Base-by-base conservation (phyloP, 2,888 invertebrate species). In the Diabrotica balteata region DNA sequence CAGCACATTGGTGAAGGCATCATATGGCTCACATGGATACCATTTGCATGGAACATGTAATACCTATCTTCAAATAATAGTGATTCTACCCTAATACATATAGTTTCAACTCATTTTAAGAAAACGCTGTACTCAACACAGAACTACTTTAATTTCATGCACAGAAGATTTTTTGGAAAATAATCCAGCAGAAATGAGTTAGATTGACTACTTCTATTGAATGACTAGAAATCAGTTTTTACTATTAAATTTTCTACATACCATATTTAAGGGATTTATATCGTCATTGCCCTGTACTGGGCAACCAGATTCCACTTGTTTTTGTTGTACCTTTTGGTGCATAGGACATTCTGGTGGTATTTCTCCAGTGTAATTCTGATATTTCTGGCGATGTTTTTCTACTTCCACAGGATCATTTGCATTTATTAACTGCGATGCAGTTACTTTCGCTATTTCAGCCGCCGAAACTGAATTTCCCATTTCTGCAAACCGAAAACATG, bases 311-410 rank as follows among this genome's bases (percentile, higher is more conserved):
- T 88, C 87, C 7, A 62, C 59, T 9, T 47, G 32, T 32, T 53
- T 60, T 8, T 71, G 67, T 66, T 67, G 69, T 8, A 78, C 75
- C 79, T 90, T 88, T 72, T 90, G 88, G 79, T 94, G 94, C 93
- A 95, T 93, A 0, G 95, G 95, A 83, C 95, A 95, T 86, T 93
- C 94, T 59, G 91, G 88, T n/a, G 93, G 91, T 49, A 91, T 90
- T 68, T 84, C 80, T 1, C 79, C 83, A 11, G 74, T 76, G 32
- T 54, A 66, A 69, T 54, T 65, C 54, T 17, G n/a, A 51, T 49
- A 62, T 63, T 72, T 71, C 60, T 79, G 75, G 17, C 77, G 51
- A 43, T 69, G 55, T 53, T 67, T 58, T 57, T 61, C n/a, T 32
- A 69, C n/a, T 49, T 61, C 9, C 22, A 69, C 22, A 43, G 76